Evolutionary conservation across 2,797 vertebrate species (phyloP).

Genomic region (Argentina silus): DNA sequence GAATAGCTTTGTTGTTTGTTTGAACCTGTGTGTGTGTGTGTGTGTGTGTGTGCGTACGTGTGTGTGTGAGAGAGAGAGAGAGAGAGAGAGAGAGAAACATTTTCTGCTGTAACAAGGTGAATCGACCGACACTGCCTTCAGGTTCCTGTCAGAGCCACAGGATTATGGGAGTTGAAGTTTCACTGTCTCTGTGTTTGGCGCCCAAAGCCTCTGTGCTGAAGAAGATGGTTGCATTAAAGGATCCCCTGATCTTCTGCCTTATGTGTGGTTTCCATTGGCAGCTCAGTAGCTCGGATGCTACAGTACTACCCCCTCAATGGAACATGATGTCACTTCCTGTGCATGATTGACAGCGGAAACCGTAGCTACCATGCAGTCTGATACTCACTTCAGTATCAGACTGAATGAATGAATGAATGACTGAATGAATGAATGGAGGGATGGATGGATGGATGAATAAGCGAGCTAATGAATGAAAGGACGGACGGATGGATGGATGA

Average conservation of each 20-base stretch:
- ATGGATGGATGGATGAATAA: constrained; percentile 7
- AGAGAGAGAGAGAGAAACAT: constrained; percentile 23
- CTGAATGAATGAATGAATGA: constrained; percentile 17
- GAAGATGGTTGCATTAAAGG: background rate
- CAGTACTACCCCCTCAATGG: background rate
- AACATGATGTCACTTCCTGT: background rate
- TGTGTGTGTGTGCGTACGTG: constrained; percentile 35
- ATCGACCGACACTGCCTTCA: constrained; percentile 34
- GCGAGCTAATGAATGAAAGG: background rate
- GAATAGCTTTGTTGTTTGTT: background rate
- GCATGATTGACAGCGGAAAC: background rate
- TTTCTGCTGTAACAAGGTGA: constrained; percentile 42
- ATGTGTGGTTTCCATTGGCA: constrained; percentile 3
- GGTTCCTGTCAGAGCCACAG: background rate
- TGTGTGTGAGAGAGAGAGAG: no score
- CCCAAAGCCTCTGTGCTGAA: background rate
- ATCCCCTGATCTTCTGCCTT: background rate
- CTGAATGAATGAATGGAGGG: constrained; percentile 21
- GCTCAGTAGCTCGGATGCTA: constrained; percentile 3
- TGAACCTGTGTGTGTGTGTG: background rate
- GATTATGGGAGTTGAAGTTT: constrained; percentile 24
- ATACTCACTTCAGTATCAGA: constrained; percentile 26
- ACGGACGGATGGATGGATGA: no score
- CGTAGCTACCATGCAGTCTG: background rate
- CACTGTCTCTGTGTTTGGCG: constrained; percentile 14